Conservation (phyloP, 2,113 vertebrate species). For the Poeciliopsis turrubarensis region DNA sequence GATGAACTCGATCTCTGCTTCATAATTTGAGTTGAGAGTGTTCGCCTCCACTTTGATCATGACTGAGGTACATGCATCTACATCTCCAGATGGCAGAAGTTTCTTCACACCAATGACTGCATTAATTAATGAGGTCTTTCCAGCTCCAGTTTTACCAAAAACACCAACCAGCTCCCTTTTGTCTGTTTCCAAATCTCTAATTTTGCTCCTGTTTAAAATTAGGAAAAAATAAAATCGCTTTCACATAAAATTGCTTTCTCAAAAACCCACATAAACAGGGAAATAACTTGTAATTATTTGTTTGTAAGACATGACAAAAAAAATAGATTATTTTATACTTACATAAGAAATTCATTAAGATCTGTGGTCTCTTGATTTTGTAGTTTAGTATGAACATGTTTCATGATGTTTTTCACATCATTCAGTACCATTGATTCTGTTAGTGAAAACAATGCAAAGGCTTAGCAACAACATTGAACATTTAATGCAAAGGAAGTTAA, state of each 20-base stretch:
- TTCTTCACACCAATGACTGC: conserved; percentile 52
- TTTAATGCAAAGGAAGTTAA: background rate
- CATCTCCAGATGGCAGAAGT: conserved; percentile 54
- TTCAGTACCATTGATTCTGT: conserved; percentile 7
- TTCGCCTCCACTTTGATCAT: conserved; percentile 66
- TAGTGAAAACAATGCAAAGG: background rate
- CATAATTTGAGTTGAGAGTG: conserved; percentile 16
- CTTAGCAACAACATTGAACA: background rate
- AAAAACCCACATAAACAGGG: too few relatives aligned
- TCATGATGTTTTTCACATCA: conserved; percentile 30
- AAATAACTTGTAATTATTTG: background rate
- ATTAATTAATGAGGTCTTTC: conserved; percentile 71
- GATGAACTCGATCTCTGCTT: conserved; percentile 68
- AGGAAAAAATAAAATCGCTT: background rate
- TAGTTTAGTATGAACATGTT: fast-evolving
- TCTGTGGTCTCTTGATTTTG: background rate
- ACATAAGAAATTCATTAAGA: conserved; percentile 34
- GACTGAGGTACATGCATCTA: conserved; percentile 68
- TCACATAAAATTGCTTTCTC: too few relatives aligned
- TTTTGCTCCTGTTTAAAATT: conserved; percentile 30
- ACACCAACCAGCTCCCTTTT: conserved; percentile 58
- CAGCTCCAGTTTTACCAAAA: conserved; percentile 69
- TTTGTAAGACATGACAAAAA: background rate
- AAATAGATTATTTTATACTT: background rate
- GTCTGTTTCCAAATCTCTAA: conserved; percentile 24